Evolutionary conservation across 2,113 vertebrate genomes (phyloP).

Genomic region (Caloenas nicobarica): DNA sequence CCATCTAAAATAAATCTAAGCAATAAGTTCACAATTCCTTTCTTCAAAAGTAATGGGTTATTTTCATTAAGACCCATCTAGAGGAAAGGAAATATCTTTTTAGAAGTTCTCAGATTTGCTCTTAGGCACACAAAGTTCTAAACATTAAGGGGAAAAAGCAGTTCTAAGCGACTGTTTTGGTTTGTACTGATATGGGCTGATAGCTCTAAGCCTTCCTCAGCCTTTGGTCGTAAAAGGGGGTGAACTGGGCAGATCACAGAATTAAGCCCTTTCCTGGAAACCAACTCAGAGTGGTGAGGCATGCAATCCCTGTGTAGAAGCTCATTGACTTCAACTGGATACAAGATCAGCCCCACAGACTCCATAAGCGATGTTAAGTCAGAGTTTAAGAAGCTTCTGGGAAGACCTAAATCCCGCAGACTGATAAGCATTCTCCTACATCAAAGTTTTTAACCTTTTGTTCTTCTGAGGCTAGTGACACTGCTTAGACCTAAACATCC

Average conservation of each 20-base stretch:
- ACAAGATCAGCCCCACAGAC: neutral
- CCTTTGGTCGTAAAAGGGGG: neutral
- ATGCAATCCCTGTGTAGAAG: neutral
- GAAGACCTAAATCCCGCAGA: neutral
- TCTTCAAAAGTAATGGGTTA: neutral
- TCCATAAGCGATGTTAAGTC: neutral
- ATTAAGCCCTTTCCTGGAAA: neutral
- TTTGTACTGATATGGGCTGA: neutral
- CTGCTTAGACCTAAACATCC: neutral
- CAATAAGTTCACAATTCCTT: neutral
- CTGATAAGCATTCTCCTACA: neutral
- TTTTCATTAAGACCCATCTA: neutral
- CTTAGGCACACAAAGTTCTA: neutral
- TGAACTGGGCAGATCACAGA: neutral
- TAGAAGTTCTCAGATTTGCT: neutral
- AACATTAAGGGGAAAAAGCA: accelerated
- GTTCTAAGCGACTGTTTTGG: neutral
- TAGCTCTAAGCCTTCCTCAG: neutral
- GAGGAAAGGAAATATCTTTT: neutral
- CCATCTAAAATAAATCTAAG: neutral
- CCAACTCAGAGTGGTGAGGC: neutral
- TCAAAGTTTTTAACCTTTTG: neutral
- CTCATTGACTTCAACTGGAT: neutral
- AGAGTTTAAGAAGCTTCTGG: neutral
- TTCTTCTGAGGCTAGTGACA: neutral